These are phyloP conservation scores for Dermatemys mawii DNA, from an alignment of 2,113 vertebrate genomes.

Conservation along the genomic window DNA sequence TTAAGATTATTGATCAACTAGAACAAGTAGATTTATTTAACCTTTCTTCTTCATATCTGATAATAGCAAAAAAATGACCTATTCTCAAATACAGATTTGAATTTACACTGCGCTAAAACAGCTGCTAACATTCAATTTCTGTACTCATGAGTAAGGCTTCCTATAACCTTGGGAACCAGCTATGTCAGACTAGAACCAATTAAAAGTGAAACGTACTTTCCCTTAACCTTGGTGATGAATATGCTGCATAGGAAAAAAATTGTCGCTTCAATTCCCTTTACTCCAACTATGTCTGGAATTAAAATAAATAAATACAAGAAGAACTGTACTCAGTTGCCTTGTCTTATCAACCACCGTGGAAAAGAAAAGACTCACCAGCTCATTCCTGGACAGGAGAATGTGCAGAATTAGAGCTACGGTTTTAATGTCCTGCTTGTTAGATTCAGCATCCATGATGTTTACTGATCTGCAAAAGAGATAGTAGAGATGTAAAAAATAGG, in stretches of 20 bases:
- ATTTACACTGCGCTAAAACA: conserved; percentile 17
- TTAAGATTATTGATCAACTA: neutral
- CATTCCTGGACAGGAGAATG: neutral
- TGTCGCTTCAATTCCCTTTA: conserved; percentile 31
- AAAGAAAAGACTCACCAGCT: conserved; percentile 2
- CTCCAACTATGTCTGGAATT: conserved; percentile 33
- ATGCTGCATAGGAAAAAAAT: conserved; percentile 24
- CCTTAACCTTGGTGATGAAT: conserved; percentile 54
- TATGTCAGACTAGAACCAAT: conserved; percentile 41
- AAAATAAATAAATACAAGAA: conserved; percentile 32
- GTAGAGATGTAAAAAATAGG: neutral
- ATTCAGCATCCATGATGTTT: neutral
- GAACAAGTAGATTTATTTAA: neutral
- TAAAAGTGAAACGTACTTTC: conserved; percentile 51
- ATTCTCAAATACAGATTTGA: neutral
- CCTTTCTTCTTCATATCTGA: neutral
- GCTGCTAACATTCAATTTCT: conserved; percentile 44
- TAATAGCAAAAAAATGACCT: neutral
- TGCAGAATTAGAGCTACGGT: neutral
- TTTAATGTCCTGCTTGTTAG: neutral
- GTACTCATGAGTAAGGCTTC: conserved; percentile 15
- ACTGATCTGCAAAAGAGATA: neutral
- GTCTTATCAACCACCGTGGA: conserved; percentile 1
- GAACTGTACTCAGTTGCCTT: conserved; percentile 16
- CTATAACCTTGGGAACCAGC: conserved; percentile 54